Percentiles rank a stretch among this genome's conserved stretches.
These are phyloP conservation scores for Agrotis ipsilon DNA, from an alignment of 2,888 invertebrate species.

Conservation along the genomic window DNA sequence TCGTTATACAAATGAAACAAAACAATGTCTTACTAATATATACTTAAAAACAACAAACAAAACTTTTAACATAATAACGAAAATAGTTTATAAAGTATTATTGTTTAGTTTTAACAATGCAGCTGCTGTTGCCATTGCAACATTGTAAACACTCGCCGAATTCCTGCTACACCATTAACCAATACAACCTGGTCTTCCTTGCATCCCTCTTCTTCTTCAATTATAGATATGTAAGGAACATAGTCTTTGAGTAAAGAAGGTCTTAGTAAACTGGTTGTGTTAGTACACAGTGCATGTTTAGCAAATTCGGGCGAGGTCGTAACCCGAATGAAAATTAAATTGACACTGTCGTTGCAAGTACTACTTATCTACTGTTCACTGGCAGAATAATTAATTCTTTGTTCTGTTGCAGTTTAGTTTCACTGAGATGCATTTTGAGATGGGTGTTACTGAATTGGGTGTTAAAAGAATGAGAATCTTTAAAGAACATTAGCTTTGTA, in stretches of 20 bases:
- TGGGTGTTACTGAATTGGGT: slow-evolving; percentile 15
- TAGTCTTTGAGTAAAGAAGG: slow-evolving; percentile 18
- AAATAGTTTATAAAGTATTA: slow-evolving; percentile 60
- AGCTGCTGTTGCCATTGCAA: slow-evolving; percentile 60
- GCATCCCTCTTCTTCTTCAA: not conserved
- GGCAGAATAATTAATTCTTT: slow-evolving; percentile 56
- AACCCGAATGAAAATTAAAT: slow-evolving; percentile 74
- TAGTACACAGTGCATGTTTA: slow-evolving; percentile 57
- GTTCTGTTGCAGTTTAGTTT: slow-evolving; percentile 27
- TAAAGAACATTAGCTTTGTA: not conserved
- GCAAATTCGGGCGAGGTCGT: slow-evolving; percentile 65
- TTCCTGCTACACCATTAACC: slow-evolving; percentile 50
- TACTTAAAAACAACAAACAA: slow-evolving; percentile 35
- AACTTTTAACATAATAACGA: slow-evolving; percentile 42
- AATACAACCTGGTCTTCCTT: slow-evolving; percentile 43
- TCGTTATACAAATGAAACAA: slow-evolving; percentile 2
- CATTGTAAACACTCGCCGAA: slow-evolving; percentile 56
- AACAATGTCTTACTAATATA: slow-evolving; percentile 29
- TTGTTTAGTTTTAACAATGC: slow-evolving; percentile 62
- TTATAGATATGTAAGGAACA: slow-evolving; percentile 8
- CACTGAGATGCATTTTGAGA: slow-evolving; percentile 10
- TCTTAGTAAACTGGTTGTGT: slow-evolving; percentile 50
- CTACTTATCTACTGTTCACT: slow-evolving; percentile 44
- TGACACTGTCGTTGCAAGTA: slow-evolving; percentile 59
- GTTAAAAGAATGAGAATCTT: not conserved